Conservation (phyloP, 2,888 invertebrate species). For the Macrosoma leucophasiata region DNA sequence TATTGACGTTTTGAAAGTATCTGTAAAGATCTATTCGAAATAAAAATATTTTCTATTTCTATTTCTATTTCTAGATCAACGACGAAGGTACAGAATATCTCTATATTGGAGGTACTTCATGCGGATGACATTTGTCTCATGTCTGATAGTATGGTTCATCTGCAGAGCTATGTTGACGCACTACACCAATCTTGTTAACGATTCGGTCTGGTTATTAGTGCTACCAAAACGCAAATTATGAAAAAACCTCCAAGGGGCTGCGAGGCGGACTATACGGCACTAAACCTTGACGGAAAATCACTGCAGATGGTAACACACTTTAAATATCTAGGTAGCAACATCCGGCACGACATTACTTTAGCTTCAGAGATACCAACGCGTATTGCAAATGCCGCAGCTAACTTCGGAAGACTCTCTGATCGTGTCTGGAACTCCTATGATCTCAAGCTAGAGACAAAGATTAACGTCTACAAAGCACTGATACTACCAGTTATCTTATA, state of each 20-base stretch:
- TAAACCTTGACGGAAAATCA: neutral
- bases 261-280: neutral
- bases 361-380: neutral
- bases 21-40: too few species aligned
- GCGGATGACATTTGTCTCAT: slow-evolving; percentile 13
- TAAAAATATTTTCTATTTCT: too few species aligned
- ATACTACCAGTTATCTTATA: neutral
- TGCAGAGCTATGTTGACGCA: slow-evolving; percentile 6
- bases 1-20: too few species aligned
- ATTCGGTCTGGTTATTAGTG: neutral
- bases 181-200: slow-evolving; percentile 6
- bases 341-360: neutral
- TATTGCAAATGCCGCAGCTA: neutral
- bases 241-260: neutral
- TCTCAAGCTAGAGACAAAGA: neutral
- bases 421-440: neutral
- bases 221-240: neutral
- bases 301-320: neutral
- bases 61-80: too few species aligned
- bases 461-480: neutral
- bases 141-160: slow-evolving; percentile 6
- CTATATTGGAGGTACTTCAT: slow-evolving; percentile 4
- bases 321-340: neutral
- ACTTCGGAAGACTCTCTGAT: neutral
- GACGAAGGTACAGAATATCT: neutral